Base-by-base conservation (phyloP, 1,140 invertebrate genomes). In the Parasteatoda tepidariorum region DNA sequence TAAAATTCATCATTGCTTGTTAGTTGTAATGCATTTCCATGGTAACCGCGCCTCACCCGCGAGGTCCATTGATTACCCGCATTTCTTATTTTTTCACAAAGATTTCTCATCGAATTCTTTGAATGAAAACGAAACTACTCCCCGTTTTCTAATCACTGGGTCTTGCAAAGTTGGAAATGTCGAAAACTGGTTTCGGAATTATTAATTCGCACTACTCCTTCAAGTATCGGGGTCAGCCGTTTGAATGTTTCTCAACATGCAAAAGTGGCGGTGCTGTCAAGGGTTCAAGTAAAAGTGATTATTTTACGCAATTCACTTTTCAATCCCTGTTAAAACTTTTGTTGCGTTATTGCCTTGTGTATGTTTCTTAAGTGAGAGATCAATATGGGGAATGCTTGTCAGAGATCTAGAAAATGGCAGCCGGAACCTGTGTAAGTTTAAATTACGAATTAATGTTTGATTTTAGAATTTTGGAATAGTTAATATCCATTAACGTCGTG, bases 371-470 rank as follows among this genome's bases (percentile, higher is more conserved):
- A 48, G 9, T 15, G 9, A 26, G 15, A 15, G 57, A n/a, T 13
- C 26, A 34, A 38, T 24, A 83, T 83, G 81, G 81, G 81, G 13
- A 83, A 83, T 41, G 81, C 81, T 4, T 83, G 81, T 74, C 81
- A 74, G 70, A n/a, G 48, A 38, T 62, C 81, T 18, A 62, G 81
- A 57, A 83, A 83, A 83, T 83, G 81, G 81, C 68, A 83, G 66
- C 81, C 70, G 6, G 81, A 83, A 28, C 81, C 81, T 7, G 81
- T 83, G 81, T 83, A 64, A 83, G 81, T 83, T 26, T 30, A 34
- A 9, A 31, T 34, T 74, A 33, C 26, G n/a, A 22, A 22, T 68
- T 68, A 24, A 22, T 66, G 7, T 66, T 41, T 9, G 13, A 3
- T 18, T 6, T 26, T 68, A 68, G 41, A 68, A 11, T 48, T n/a